A percentile compares a stretch with the other conserved stretches of the same genome.
Conservation (phyloP, 1,140 invertebrate genomes). For the Formica exsecta region DNA sequence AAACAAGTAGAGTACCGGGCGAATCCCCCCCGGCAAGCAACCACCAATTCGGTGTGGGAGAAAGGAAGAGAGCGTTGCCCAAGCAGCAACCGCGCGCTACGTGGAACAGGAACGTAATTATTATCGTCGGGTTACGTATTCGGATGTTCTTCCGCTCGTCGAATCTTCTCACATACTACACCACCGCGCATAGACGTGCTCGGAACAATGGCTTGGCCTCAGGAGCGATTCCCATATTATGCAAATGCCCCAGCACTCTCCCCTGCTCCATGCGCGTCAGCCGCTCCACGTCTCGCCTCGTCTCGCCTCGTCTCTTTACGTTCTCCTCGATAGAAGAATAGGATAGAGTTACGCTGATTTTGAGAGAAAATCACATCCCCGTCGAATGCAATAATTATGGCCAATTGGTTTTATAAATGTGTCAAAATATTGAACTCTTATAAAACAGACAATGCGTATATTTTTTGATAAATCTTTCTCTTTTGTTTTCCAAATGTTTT, state of each 20-base stretch:
- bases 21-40: neutral
- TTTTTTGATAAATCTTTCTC: neutral
- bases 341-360: conserved; percentile 49
- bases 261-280: conserved; percentile 37
- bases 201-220: conserved; percentile 80
- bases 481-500: neutral
- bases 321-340: conserved; percentile 38
- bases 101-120: conserved; percentile 79
- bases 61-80: conserved; percentile 67
- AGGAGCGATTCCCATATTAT: conserved; percentile 82
- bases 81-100: conserved; percentile 56
- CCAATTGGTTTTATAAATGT: conserved; percentile 18
- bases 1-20: conserved; percentile 60
- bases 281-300: neutral
- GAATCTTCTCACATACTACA: conserved; percentile 83
- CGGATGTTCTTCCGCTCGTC: conserved; percentile 83
- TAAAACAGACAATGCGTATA: too few relatives aligned
- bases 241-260: conserved; percentile 77
- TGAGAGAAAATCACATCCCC: neutral
- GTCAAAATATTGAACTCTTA: neutral
- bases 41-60: conserved; percentile 40
- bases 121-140: conserved; percentile 83
- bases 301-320: conserved; percentile 14
- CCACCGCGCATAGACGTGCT: conserved; percentile 73
- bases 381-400: conserved; percentile 32